A percentile compares a stretch with the other conserved stretches of the same genome.
These are phyloP conservation scores for Sinhomidia bicolor DNA, from an alignment of 2,888 invertebrate species.

Conservation along the genomic window DNA sequence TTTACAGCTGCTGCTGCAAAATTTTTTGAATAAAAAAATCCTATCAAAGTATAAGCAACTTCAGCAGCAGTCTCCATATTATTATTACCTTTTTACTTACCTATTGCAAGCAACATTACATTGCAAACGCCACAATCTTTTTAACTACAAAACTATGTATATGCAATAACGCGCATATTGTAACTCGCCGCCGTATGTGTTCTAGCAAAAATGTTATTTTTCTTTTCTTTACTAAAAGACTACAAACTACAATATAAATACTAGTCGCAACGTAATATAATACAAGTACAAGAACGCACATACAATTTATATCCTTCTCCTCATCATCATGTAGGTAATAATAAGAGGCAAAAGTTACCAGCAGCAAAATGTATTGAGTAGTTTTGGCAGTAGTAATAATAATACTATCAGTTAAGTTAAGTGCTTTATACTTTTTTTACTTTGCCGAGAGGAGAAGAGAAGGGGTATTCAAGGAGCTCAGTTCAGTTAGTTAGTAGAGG, in stretches of 20 bases:
- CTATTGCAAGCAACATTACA: not conserved
- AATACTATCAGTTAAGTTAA: constrained; percentile 53
- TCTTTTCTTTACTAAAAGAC: constrained; percentile 21
- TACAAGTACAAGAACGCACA: not conserved
- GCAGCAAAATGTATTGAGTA: not conserved
- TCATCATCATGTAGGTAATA: too few relatives aligned
- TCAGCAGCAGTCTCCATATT: constrained; percentile 25
- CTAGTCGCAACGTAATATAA: too few relatives aligned
- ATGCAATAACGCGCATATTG: too few relatives aligned
- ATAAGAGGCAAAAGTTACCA: too few relatives aligned
- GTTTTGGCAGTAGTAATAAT: constrained; percentile 18
- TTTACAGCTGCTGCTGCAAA: constrained; percentile 61
- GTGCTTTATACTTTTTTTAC: constrained; percentile 45
- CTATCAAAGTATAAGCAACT: not conserved
- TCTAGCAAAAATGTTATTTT: constrained; percentile 39
- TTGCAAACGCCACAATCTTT: constrained; percentile 22
- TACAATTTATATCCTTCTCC: constrained; percentile 10
- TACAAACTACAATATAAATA: constrained; percentile 27
- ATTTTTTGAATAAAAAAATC: not conserved
- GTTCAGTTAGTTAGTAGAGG: not conserved
- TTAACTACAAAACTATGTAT: not conserved
- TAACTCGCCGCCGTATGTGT: constrained; percentile 43
- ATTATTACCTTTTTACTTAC: not conserved
- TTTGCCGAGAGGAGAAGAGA: constrained; percentile 51
- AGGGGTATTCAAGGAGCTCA: constrained; percentile 58